Evolutionary conservation across 2,113 vertebrate genomes (phyloP).

Genomic region (Gymnorhina tibicen): DNA sequence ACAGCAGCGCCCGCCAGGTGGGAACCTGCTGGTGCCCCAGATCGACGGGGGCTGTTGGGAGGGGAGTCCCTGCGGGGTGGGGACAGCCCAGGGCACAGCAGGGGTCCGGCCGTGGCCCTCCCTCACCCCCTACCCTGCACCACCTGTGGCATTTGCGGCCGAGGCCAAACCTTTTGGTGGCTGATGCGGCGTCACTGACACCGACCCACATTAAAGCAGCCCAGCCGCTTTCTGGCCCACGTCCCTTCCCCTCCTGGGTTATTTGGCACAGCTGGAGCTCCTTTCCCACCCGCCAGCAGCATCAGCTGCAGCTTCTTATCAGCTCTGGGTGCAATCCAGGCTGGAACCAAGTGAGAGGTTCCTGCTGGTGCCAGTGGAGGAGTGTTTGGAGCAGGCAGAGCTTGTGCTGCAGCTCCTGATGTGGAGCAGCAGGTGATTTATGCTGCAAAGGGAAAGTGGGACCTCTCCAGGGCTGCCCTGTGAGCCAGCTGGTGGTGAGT

Average conservation of each 20-base stretch:
- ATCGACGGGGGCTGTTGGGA: fast-evolving
- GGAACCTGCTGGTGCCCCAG: fast-evolving
- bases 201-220: fast-evolving
- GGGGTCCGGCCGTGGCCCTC: fast-evolving
- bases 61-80: fast-evolving
- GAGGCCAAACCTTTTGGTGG: neutral
- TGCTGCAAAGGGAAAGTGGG: neutral
- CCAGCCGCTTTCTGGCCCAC: neutral
- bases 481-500: neutral
- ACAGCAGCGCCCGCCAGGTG: fast-evolving
- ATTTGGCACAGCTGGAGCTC: conserved; percentile 11
- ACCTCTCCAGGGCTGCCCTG: neutral
- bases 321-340: conserved; percentile 8
- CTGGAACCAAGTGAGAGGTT: neutral
- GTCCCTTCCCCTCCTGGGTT: neutral
- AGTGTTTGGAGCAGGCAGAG: neutral
- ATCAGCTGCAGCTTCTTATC: conserved; percentile 58
- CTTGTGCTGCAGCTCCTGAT: neutral
- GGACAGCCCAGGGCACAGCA: neutral
- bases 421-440: neutral
- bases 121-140: neutral
- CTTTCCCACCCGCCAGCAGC: neutral
- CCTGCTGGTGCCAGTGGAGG: neutral
- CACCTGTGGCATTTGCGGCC: neutral
- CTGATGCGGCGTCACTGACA: fast-evolving